Conservation (phyloP, 53 echinoderm and acorn worm genomes). For the Arbacia lixula region DNA sequence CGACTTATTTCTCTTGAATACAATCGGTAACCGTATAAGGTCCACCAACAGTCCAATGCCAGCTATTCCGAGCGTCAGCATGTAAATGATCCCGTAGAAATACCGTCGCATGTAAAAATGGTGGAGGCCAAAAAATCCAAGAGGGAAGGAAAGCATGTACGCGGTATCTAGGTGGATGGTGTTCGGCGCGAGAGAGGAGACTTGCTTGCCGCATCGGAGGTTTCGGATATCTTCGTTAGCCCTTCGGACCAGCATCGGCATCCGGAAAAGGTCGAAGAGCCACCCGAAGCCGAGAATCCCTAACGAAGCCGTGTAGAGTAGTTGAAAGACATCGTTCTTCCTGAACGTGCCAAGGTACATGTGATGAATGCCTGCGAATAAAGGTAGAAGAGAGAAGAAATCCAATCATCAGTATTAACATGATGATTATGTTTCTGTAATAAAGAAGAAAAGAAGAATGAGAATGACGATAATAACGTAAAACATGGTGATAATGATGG, state of each 20-base stretch:
- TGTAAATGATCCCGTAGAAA: constrained; percentile 67
- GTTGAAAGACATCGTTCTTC: constrained; percentile 51
- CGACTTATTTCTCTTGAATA: constrained; percentile 58
- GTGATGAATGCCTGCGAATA: constrained; percentile 56
- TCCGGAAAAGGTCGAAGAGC: constrained; percentile 69
- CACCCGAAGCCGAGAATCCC: constrained; percentile 66
- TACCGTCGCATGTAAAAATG: constrained; percentile 68
- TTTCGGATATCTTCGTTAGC: constrained; percentile 52
- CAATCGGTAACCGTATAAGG: constrained; percentile 65
- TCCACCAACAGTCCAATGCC: constrained; percentile 64
- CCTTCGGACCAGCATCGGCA: constrained; percentile 68
- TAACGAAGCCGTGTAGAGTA: constrained; percentile 39
- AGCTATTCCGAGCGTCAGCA: constrained; percentile 59
- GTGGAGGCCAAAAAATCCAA: constrained; percentile 76
- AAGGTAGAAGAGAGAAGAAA: neutral
- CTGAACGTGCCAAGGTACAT: constrained; percentile 65
- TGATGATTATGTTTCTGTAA: too few relatives aligned
- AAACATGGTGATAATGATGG: neutral
- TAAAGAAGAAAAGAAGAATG: constrained; percentile 2
- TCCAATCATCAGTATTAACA: too few relatives aligned
- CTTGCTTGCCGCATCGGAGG: constrained; percentile 41
- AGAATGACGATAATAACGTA: neutral
- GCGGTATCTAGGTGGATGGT: constrained; percentile 48
- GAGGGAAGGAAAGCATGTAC: constrained; percentile 67
- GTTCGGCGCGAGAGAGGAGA: constrained; percentile 2